phyloP scores from a whole-genome alignment of 2,113 vertebrate genomes.

The Amphiprion ocellaris region DNA sequence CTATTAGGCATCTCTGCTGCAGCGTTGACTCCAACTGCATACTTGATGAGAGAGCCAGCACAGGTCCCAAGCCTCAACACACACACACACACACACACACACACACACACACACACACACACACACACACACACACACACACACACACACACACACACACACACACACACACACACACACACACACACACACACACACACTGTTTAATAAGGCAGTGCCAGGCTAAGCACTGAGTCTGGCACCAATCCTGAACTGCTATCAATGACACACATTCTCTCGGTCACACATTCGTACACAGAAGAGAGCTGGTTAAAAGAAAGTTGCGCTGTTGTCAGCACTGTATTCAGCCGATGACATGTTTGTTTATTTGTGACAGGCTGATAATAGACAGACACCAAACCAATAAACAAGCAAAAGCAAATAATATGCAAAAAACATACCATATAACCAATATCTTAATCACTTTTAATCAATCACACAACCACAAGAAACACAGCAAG shows the following conservation, averaged over 20 bases:
- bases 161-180: conserved; percentile 31
- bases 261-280: conserved; percentile 7
- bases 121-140: conserved; percentile 25
- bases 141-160: conserved; percentile 31
- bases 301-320: conserved; percentile 18
- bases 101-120: conserved; percentile 33
- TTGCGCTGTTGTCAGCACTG: not conserved
- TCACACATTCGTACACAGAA: conserved; percentile 6
- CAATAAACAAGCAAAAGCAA: not conserved
- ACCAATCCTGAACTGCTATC: conserved; percentile 47
- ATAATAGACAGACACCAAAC: not conserved
- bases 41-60: conserved; percentile 72
- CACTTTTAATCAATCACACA: no score
- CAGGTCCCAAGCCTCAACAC: conserved; percentile 52
- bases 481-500: no score
- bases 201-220: conserved; percentile 54
- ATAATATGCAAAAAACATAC: no score
- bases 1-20: conserved; percentile 74
- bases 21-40: conserved; percentile 73
- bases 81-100: conserved; percentile 29
- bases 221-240: conserved; percentile 62
- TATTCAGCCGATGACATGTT: not conserved
- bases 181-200: conserved; percentile 25
- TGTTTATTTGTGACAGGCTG: not conserved
- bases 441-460: no score